Conservation (phyloP, 2,888 invertebrate genomes). For the Augiades crinisus region DNA sequence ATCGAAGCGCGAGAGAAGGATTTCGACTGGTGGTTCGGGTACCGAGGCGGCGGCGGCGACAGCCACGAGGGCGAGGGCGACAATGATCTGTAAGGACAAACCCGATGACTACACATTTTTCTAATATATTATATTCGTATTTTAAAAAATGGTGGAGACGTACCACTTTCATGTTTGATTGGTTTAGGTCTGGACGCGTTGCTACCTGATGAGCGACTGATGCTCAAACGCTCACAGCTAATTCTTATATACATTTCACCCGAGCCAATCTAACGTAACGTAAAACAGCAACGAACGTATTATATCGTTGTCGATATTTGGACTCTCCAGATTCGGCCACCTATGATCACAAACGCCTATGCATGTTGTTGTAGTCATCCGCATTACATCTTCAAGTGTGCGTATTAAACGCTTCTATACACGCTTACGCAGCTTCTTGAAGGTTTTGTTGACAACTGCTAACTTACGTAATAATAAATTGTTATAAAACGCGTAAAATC, state of each 20-base stretch:
- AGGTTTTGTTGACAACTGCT: slow-evolving; percentile 53
- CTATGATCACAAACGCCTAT: slow-evolving; percentile 45
- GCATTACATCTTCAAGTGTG: slow-evolving; percentile 39
- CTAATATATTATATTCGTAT: neutral
- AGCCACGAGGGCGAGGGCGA: slow-evolving; percentile 58
- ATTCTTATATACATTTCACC: slow-evolving; percentile 74
- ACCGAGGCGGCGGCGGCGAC: slow-evolving; percentile 49
- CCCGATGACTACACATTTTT: neutral
- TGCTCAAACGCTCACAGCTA: slow-evolving; percentile 47
- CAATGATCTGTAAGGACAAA: slow-evolving; percentile 43
- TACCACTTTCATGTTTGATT: slow-evolving; percentile 71
- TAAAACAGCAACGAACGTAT: slow-evolving; percentile 59
- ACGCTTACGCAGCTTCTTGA: slow-evolving; percentile 41
- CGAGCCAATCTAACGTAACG: slow-evolving; percentile 60
- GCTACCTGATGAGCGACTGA: slow-evolving; percentile 67
- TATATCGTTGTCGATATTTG: slow-evolving; percentile 64
- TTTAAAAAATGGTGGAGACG: slow-evolving; percentile 34
- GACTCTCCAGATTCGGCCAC: slow-evolving; percentile 57
- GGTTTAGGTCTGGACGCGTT: slow-evolving; percentile 50
- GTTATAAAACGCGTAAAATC: too few species aligned
- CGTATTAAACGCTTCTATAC: slow-evolving; percentile 30
- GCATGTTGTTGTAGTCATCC: slow-evolving; percentile 36
- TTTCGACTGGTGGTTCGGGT: slow-evolving; percentile 37
- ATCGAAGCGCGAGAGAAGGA: slow-evolving; percentile 48
- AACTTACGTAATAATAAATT: slow-evolving; percentile 48